phyloP scores from a whole-genome alignment of 30 jellyfish, hydroid and myxozoan genomes.

The Nemopilema nomurai region DNA sequence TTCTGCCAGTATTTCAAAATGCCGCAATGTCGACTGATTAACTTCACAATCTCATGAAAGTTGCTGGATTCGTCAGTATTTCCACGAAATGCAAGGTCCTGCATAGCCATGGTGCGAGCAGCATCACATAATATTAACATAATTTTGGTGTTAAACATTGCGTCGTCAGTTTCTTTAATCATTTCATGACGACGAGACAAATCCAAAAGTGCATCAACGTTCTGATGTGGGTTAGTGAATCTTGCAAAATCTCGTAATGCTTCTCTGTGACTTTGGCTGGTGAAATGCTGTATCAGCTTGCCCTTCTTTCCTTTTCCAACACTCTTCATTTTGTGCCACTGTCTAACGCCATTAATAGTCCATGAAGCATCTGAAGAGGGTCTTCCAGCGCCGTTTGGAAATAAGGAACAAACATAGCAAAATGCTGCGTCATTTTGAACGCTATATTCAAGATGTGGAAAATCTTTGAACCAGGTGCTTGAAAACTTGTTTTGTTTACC shows the following conservation, averaged over 20 bases:
- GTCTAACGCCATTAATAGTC: constrained; percentile 37
- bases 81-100: constrained; percentile 48
- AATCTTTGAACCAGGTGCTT: constrained; percentile 15
- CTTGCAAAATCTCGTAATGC: constrained; percentile 18
- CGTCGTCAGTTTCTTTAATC: constrained; percentile 23
- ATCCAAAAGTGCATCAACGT: constrained; percentile 13
- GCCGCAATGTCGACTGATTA: constrained; percentile 41
- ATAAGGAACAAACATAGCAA: constrained; percentile 14
- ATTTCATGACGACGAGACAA: not conserved
- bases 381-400: constrained; percentile 52
- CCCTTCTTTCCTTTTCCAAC: constrained; percentile 34
- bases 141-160: not conserved
- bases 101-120: constrained; percentile 43
- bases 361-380: constrained; percentile 35
- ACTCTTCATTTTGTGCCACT: constrained; percentile 39
- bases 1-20: constrained; percentile 14
- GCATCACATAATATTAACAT: constrained; percentile 6
- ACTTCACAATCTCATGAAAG: constrained; percentile 29
- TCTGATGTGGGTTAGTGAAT: constrained; percentile 1
- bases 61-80: constrained; percentile 21
- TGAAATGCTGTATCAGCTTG: constrained; percentile 22
- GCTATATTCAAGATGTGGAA: constrained; percentile 32
- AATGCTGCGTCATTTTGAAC: constrained; percentile 12
- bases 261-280: constrained; percentile 28
- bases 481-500: not conserved